Percentiles rank a stretch among this genome's conserved stretches.
These are phyloP conservation scores for Sylvietta virens DNA, from an alignment of 2,113 vertebrate species.

Conservation along the genomic window DNA sequence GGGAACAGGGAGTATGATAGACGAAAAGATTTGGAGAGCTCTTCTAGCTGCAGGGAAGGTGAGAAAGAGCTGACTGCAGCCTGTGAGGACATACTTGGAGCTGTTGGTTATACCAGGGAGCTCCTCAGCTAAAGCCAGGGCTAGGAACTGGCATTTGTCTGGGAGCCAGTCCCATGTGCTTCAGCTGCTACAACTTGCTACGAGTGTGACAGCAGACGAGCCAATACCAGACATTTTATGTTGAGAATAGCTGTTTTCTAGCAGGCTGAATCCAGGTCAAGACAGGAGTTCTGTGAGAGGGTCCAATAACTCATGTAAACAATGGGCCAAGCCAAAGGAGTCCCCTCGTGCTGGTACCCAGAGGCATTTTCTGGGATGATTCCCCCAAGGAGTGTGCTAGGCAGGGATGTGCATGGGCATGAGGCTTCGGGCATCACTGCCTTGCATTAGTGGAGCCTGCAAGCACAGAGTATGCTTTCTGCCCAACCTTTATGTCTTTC, in stretches of 20 bases:
- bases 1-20: background rate
- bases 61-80: background rate
- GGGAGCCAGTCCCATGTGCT: background rate
- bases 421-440: fast-evolving
- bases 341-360: fast-evolving
- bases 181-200: background rate
- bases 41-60: background rate
- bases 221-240: background rate
- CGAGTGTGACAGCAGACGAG: fast-evolving
- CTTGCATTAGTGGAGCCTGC: background rate
- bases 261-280: background rate
- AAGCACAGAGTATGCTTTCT: background rate
- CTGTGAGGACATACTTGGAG: background rate
- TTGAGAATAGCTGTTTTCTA: background rate
- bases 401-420: background rate
- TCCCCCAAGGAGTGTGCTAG: background rate
- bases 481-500: background rate
- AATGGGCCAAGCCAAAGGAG: background rate
- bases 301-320: background rate
- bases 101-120: background rate
- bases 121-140: background rate
- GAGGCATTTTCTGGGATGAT: background rate
- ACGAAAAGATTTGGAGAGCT: background rate
- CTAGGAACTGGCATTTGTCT: background rate
- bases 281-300: background rate